Evolutionary conservation across 1,140 invertebrate species (phyloP).

Genomic region (Cyclina sinensis): DNA sequence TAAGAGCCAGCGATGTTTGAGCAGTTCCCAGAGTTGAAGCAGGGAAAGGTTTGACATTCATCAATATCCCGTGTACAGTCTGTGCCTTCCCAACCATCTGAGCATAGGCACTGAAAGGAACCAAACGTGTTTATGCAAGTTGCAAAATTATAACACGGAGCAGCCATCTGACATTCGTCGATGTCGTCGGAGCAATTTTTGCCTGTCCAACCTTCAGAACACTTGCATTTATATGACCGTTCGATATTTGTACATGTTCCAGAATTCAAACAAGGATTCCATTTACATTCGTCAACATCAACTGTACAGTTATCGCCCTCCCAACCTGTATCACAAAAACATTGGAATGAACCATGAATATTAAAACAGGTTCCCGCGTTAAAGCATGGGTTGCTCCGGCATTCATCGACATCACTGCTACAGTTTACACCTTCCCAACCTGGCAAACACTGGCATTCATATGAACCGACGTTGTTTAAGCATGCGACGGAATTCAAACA

Average conservation of each 20-base stretch:
- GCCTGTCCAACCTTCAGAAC: neutral
- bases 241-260: neutral
- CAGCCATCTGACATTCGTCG: neutral
- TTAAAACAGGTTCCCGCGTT: slow-evolving; percentile 61
- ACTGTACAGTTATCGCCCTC: neutral
- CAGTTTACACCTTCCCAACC: slow-evolving; percentile 61
- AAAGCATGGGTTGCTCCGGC: slow-evolving; percentile 35
- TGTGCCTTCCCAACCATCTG: neutral
- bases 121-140: neutral
- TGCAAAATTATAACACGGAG: neutral
- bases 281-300: slow-evolving; percentile 13
- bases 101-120: neutral
- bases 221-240: neutral
- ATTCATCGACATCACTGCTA: slow-evolving; percentile 64
- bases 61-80: slow-evolving; percentile 5
- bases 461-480: slow-evolving; percentile 30
- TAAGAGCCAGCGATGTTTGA: slow-evolving; percentile 2
- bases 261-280: neutral
- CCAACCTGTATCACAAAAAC: slow-evolving; percentile 22
- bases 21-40: neutral
- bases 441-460: no score
- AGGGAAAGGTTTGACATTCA: neutral
- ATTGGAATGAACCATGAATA: slow-evolving; percentile 53
- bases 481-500: neutral
- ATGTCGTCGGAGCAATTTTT: neutral